Percentiles rank a stretch among this genome's conserved stretches.
Evolutionary conservation across 2,113 vertebrate genomes (phyloP).

Genomic region (Tupaia chinensis): DNA sequence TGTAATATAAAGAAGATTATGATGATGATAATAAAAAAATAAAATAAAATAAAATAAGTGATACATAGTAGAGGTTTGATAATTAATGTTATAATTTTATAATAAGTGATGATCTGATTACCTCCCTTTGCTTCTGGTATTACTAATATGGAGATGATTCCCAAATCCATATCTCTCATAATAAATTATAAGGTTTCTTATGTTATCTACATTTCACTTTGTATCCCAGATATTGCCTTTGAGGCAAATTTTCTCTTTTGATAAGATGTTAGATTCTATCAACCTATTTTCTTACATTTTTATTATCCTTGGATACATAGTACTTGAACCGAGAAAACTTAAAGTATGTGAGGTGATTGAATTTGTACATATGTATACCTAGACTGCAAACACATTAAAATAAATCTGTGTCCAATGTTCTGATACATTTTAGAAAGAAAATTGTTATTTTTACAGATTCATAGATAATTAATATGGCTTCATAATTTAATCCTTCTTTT

Average conservation of each 20-base stretch:
- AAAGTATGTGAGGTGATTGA: neutral
- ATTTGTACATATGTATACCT: neutral
- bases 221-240: neutral
- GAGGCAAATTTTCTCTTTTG: neutral
- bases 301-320: neutral
- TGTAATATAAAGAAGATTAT: too few species aligned
- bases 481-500: neutral
- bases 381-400: neutral
- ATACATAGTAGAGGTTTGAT: neutral
- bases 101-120: neutral
- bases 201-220: neutral
- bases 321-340: neutral
- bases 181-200: neutral
- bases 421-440: constrained; percentile 1
- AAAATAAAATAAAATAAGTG: too few species aligned
- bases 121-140: neutral
- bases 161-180: neutral
- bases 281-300: neutral
- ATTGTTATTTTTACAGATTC: neutral
- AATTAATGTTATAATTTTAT: neutral
- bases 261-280: neutral
- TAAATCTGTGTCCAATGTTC: neutral
- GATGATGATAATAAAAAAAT: too few species aligned
- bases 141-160: neutral
- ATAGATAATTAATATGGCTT: neutral